A percentile compares a stretch with the other conserved stretches of the same genome.
These are phyloP conservation scores for Prorops nasuta DNA, from an alignment of 1,140 invertebrate genomes.

Conservation along the genomic window DNA sequence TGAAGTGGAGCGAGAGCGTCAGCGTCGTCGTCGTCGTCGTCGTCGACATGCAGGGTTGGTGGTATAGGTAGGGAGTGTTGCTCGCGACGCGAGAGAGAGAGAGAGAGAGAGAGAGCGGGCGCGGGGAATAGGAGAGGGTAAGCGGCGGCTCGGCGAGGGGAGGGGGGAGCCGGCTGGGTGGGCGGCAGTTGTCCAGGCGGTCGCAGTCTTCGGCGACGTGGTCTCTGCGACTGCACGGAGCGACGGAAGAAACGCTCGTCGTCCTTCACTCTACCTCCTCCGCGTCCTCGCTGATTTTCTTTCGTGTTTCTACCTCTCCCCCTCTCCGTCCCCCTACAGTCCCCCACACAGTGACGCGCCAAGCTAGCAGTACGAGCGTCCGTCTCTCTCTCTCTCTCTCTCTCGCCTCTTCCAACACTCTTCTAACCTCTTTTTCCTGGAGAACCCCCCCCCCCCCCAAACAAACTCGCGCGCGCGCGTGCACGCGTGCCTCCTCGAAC, in stretches of 20 bases:
- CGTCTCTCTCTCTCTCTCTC: no score
- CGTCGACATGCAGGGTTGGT: no score
- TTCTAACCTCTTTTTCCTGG: no score
- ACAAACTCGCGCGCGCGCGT: no score
- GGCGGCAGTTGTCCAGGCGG: slow-evolving; percentile 46
- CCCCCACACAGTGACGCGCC: no score
- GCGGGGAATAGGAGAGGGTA: slow-evolving; percentile 2
- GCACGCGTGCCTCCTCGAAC: no score
- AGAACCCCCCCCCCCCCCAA: no score
- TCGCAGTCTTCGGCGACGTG: slow-evolving; percentile 46
- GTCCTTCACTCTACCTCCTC: background rate
- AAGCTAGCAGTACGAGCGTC: no score
- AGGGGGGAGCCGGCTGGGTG: slow-evolving; percentile 38
- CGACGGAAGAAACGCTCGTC: background rate
- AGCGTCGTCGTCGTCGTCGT: background rate
- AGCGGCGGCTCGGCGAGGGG: slow-evolving; percentile 1
- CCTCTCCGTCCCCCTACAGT: no score
- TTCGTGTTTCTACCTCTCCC: slow-evolving; percentile 17
- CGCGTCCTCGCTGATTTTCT: slow-evolving; percentile 36
- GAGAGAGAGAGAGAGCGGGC: slow-evolving; percentile 12
- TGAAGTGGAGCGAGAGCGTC: background rate
- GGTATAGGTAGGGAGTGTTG: no score
- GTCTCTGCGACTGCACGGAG: slow-evolving; percentile 28
- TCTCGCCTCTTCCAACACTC: no score
- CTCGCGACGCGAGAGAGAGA: slow-evolving; percentile 8